These are phyloP conservation scores for Porites evermanni DNA, from an alignment of 92 coral and sea anemone species.

Conservation along the genomic window DNA sequence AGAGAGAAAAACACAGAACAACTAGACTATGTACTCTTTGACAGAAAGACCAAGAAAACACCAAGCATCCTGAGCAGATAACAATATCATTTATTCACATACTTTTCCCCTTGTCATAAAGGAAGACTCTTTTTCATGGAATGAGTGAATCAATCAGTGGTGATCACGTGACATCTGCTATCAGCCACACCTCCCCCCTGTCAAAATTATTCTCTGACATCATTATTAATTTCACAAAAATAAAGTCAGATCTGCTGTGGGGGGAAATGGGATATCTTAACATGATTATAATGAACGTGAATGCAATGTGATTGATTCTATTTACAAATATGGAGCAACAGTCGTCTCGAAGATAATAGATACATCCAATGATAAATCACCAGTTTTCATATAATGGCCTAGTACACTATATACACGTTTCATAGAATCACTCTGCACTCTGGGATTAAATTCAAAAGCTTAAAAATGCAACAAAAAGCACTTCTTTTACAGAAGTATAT, in stretches of 20 bases:
- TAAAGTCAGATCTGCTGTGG: neutral
- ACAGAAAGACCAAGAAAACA: neutral
- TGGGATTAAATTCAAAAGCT: no score
- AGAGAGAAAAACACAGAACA: no score
- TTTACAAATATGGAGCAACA: neutral
- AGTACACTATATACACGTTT: conserved; percentile 2
- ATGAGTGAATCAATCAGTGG: neutral
- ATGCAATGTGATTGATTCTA: neutral
- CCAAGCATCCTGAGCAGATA: neutral
- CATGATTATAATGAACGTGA: neutral
- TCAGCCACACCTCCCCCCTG: neutral
- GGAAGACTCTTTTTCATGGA: neutral
- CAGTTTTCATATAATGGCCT: neutral
- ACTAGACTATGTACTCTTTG: no score
- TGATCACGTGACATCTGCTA: conserved; percentile 18
- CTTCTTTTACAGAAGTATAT: neutral
- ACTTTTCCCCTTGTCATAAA: neutral
- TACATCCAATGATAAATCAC: neutral
- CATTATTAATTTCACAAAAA: conserved; percentile 35
- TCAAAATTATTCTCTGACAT: conserved; percentile 24
- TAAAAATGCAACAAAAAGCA: neutral
- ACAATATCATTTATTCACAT: conserved; percentile 5
- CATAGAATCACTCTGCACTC: neutral
- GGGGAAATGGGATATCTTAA: neutral
- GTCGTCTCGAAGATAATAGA: neutral